These are phyloP conservation scores for Morpho helenor DNA, from an alignment of 2,888 invertebrate genomes.

Conservation along the genomic window DNA sequence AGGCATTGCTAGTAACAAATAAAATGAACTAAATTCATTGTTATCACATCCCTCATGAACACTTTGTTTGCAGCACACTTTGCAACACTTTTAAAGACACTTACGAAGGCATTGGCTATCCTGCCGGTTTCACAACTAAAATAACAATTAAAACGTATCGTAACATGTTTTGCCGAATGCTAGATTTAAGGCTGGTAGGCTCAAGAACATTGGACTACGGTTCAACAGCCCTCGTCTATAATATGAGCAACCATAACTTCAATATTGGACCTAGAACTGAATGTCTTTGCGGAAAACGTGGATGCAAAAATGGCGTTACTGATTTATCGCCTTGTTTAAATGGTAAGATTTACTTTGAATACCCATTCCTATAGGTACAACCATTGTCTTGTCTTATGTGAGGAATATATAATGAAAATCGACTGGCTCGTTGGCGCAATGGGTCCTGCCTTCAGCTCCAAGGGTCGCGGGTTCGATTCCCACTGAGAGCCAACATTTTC, in stretches of 20 bases:
- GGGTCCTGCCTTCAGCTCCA: too few species aligned
- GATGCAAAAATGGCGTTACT: slow-evolving; percentile 80
- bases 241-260: slow-evolving; percentile 80
- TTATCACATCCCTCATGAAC: not conserved
- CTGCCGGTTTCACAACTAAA: slow-evolving; percentile 75
- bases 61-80: slow-evolving; percentile 52
- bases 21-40: too few species aligned
- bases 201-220: slow-evolving; percentile 54
- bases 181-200: slow-evolving; percentile 62
- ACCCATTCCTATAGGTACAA: too few species aligned
- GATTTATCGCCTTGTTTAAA: slow-evolving; percentile 85
- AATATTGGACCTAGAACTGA: slow-evolving; percentile 80
- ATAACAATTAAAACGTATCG: slow-evolving; percentile 82
- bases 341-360: slow-evolving; percentile 64
- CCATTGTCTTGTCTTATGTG: too few species aligned
- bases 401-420: too few species aligned
- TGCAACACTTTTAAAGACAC: slow-evolving; percentile 85
- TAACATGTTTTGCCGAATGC: slow-evolving; percentile 86
- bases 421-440: too few species aligned
- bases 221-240: slow-evolving; percentile 80
- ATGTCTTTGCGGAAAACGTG: slow-evolving; percentile 79
- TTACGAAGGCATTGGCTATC: slow-evolving; percentile 87
- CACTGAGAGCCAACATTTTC: too few species aligned
- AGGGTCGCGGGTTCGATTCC: too few species aligned
- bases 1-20: too few species aligned